Evolutionary conservation across 1,140 invertebrate species (phyloP), one percentile per base, ranked within the genome.

Genomic region (Cephus cinctus): DNA sequence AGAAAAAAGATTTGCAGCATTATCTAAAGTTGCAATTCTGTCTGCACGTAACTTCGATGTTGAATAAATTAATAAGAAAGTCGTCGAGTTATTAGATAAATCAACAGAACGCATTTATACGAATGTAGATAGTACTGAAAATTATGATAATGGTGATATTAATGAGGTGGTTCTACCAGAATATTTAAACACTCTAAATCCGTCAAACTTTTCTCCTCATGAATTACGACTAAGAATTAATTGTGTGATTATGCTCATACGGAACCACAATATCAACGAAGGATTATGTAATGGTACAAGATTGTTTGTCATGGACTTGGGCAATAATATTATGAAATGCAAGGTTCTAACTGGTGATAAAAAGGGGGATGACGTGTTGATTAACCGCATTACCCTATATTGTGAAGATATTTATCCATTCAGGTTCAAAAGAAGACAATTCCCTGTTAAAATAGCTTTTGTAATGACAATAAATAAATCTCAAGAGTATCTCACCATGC

Each of bases 171-270:
- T 52, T n/a, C 44, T 53, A 22, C 45, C 35, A 23, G 47, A 55
- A 41, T 52, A 51, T 43, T 35, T 55, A 32, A 48, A 47, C 39
- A 41, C 22, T 11, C 36, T 55, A 39, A 18, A 14, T n/a, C 47
- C 39, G 14, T 5, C 52, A 23, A 23, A 15, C 22, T 40, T 58
- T n/a, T 56, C 57, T 8, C 51, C 50, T 23, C 48, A 59, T 43
- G 43, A 58, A 44, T 44, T 63, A 31, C 30, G 43, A 34, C 31
- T 65, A 27, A 56, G 51, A 51, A 43, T 39, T 39, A 50, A 54
- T 35, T 31, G n/a, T 9, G 25, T 60, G 2, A 32, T 63, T 18
- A 63, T 61, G 46, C 40, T 61, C 0, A 41, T 63, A 4, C 16
- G 53, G 47, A 61, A 61, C 47, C 5, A 54, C 4, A 43, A 39